Base-by-base conservation (phyloP, 2,888 invertebrate genomes). In the Tenthredo amoena region DNA sequence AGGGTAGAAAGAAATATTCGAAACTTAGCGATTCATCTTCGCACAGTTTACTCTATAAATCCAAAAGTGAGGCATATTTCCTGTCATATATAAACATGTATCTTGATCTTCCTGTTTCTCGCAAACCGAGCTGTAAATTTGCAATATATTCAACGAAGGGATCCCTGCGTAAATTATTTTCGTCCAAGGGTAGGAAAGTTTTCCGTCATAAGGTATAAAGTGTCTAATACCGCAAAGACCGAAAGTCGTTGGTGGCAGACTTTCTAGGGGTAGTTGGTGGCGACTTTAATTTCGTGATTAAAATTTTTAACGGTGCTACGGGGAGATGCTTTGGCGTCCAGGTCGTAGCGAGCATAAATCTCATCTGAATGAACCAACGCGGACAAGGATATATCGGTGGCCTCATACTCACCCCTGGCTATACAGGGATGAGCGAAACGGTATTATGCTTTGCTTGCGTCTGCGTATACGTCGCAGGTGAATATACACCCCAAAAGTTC, bases 341-440 rank as follows among this genome's bases (percentile, higher is more conserved):
- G 34, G 58, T 58, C 81, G 40, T 81, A 58, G 37, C 5, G 37
- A 37, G 81, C 81, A 81, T 81, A 62, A 81, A 81, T 81, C 62
- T 81, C 34, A 43, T 81, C 81, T 65, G 81, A 40, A 81, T 81
- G 81, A 81, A 81, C 62, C 81, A 81, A 81, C 58, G 62, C 26
- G 12, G 81, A 81, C 81, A 81, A 62, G 58, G 81, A 81, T 81
- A 81, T 81, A 81, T 81, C 21, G 83, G 47, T 47, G 34, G 0
- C 31, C 31, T 34, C 26, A 43, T 68, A 21, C 77, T 12, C 31
- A 31, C 65, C 37, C 47, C 68, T 15, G 31, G 43, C 83, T 31
- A 9, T 65, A 31, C 18, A 43, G 18, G 37, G 18, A 43, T 43
- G 74, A 74, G 74, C 2, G 10, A 74, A 74, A 12, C 40, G n/a